Percentiles rank a stretch among this genome's conserved stretches.
phyloP scores from a whole-genome alignment of 2,113 vertebrate species.

The Tyto alba region DNA sequence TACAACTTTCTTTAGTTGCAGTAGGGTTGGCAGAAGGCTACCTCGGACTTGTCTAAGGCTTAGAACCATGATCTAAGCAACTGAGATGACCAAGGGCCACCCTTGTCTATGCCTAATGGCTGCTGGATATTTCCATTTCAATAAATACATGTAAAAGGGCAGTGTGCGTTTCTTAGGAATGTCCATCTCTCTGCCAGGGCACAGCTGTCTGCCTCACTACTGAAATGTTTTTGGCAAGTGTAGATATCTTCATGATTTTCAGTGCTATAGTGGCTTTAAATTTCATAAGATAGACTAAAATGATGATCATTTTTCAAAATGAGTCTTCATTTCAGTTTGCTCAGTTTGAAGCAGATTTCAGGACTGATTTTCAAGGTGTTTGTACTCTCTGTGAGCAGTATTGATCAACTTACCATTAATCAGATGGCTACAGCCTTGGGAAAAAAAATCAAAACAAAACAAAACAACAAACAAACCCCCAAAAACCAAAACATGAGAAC shows the following conservation, averaged over 20 bases:
- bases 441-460: too few species aligned
- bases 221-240: not conserved
- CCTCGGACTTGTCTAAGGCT: not conserved
- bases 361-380: not conserved
- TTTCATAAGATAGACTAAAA: not conserved
- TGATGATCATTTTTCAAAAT: not conserved
- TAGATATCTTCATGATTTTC: not conserved
- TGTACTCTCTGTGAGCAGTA: not conserved
- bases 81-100: not conserved
- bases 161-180: fast-evolving
- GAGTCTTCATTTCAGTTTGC: not conserved
- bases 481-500: not conserved
- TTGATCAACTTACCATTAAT: not conserved
- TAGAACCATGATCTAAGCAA: not conserved
- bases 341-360: not conserved
- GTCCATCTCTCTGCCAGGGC: not conserved
- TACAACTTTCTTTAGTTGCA: not conserved
- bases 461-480: too few species aligned
- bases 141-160: not conserved
- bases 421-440: not conserved
- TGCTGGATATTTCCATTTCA: not conserved
- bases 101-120: not conserved
- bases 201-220: not conserved
- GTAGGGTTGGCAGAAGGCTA: not conserved
- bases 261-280: not conserved